These are phyloP conservation scores for Pasiphila rectangulata DNA, from an alignment of 2,888 invertebrate genomes.

Conservation along the genomic window DNA sequence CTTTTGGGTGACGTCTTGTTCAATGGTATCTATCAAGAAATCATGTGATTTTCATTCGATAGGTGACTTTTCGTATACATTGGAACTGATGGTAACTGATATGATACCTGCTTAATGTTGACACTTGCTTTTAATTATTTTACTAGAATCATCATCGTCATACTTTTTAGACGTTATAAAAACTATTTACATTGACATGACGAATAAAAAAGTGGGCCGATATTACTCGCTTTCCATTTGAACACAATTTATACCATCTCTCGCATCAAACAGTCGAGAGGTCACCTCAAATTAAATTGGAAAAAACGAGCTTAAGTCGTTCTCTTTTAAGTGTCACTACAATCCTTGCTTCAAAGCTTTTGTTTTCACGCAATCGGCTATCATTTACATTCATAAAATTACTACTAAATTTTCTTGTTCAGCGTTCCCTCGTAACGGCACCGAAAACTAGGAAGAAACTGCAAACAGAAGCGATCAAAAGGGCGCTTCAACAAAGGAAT, in stretches of 20 bases:
- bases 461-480: slow-evolving; percentile 98
- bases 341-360: slow-evolving; percentile 16
- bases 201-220: too few relatives aligned
- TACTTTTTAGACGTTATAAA: too few relatives aligned
- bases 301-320: slow-evolving; percentile 19
- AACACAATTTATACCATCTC: background rate
- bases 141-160: too few relatives aligned
- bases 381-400: slow-evolving; percentile 3
- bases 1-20: slow-evolving; percentile 6
- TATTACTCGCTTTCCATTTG: slow-evolving; percentile 1
- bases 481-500: slow-evolving; percentile 96
- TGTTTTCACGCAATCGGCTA: slow-evolving; percentile 5
- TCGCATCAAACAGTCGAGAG: background rate
- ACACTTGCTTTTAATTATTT: too few relatives aligned
- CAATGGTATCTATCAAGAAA: background rate
- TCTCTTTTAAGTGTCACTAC: slow-evolving; percentile 23
- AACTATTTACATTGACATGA: too few relatives aligned
- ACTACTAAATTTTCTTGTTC: slow-evolving; percentile 22
- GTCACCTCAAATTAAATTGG: slow-evolving; percentile 13
- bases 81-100: too few relatives aligned
- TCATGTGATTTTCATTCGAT: too few relatives aligned
- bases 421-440: slow-evolving; percentile 97
- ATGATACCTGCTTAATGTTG: too few relatives aligned
- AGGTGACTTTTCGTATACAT: too few relatives aligned
- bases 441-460: slow-evolving; percentile 99